Conservation (phyloP, 1,140 invertebrate genomes). For the Melitaea cinxia region DNA sequence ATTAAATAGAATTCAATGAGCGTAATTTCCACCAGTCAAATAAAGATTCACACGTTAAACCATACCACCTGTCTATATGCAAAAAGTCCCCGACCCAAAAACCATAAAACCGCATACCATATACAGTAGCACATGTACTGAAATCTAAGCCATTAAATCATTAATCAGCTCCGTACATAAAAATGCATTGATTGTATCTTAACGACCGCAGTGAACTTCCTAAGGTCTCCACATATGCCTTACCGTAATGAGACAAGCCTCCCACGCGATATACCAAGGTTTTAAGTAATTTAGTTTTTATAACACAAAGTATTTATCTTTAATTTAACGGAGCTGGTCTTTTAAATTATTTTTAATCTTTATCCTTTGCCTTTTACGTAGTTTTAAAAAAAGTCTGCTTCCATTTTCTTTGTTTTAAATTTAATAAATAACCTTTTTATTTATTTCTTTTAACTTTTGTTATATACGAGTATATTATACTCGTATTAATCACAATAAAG, state of each 20-base stretch:
- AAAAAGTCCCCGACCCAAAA: background rate
- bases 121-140: background rate
- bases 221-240: conserved; percentile 18
- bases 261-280: conserved; percentile 22
- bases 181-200: conserved; percentile 23
- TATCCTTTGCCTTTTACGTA: too few species aligned
- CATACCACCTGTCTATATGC: background rate
- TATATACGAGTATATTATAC: too few species aligned
- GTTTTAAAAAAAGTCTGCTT: too few species aligned
- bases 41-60: too few species aligned
- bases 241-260: conserved; percentile 18
- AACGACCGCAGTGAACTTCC: conserved; percentile 14
- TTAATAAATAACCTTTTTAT: too few species aligned
- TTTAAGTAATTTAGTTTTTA: background rate
- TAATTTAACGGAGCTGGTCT: too few species aligned
- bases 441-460: too few species aligned
- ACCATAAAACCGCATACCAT: background rate
- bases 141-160: conserved; percentile 9
- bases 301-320: too few species aligned
- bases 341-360: background rate
- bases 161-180: conserved; percentile 12
- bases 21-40: too few species aligned
- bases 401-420: too few species aligned
- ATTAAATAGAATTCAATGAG: too few species aligned
- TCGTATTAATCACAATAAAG: too few species aligned